Base-by-base conservation (phyloP, 1,140 invertebrate species). In the Aleiodes sp. region DNA sequence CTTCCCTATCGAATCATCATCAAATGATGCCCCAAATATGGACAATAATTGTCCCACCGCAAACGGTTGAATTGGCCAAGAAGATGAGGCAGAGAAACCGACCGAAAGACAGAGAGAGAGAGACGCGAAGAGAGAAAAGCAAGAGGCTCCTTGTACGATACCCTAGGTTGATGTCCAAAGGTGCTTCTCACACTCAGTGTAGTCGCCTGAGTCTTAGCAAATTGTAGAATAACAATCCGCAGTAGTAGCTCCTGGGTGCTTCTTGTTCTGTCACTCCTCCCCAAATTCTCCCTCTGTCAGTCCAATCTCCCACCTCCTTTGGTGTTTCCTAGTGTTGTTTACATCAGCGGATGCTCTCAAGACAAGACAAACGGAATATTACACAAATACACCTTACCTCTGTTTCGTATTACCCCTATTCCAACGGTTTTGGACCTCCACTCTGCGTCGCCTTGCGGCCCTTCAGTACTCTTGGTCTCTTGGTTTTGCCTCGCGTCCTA, bases 331-430 rank as follows among this genome's bases (percentile, higher is more conserved):
- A 52, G 78, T 78, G 81, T 84, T 86, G 81, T 86, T 81, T 86
- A 83, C 85, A 86, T 86, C 85, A 86, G 83, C 78, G 80, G 79
- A 82, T 82, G 79, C 81, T 84, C 81, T 80, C 78, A 82, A 84
- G 82, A 79, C 82, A 85, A 86, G 85, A 86, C 85, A 86, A 86
- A 84, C 85, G 85, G 82, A 86, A 86, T 86, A 86, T 86, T 86
- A 85, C 83, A 84, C 84, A 85, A 86, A 86, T 85, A 85, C 79
- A 76, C 78, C 56, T 59, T 69, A n/a, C 59, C 63, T 74, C 72
- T 69, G 68, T 64, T 28, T 46, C 35, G 57, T 65, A 41, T 60
- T 28, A 56, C 61, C 29, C 60, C 61, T 70, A 59, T 63, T 70
- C 26, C 46, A 52, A 24, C 19, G 26, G n/a, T n/a, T n/a, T n/a